A percentile compares a stretch with the other conserved stretches of the same genome.
These are phyloP conservation scores for Drosophila borealis DNA, from an alignment of 2,888 invertebrate species.

Conservation along the genomic window DNA sequence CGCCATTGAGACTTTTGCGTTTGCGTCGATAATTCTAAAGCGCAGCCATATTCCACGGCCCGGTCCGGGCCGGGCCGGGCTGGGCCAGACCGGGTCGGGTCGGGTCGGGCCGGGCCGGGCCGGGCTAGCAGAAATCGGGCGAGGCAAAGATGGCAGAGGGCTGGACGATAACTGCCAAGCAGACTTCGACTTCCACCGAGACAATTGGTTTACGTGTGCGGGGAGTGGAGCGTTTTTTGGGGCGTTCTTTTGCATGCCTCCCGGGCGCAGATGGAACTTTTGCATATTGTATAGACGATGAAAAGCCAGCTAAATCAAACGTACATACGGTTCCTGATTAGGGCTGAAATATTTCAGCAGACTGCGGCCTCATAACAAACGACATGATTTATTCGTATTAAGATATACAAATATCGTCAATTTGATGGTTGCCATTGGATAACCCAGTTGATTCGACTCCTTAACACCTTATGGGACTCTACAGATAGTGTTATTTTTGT, in stretches of 20 bases:
- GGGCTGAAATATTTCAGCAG: slow-evolving; percentile 25
- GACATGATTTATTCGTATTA: too few relatives aligned
- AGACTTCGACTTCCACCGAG: slow-evolving; percentile 20
- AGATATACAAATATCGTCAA: too few relatives aligned
- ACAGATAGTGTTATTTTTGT: too few relatives aligned
- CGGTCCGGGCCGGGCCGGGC: background rate
- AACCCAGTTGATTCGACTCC: too few relatives aligned
- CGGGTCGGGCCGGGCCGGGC: slow-evolving; percentile 1
- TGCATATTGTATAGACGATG: slow-evolving; percentile 6
- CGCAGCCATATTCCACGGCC: slow-evolving; percentile 61
- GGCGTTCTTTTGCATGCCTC: slow-evolving; percentile 41
- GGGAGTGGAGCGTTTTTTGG: slow-evolving; percentile 18
- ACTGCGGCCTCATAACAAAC: background rate
- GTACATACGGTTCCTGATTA: slow-evolving; percentile 37
- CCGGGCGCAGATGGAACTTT: slow-evolving; percentile 34
- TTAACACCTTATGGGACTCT: too few relatives aligned
- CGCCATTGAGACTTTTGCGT: slow-evolving; percentile 83
- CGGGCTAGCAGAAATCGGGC: background rate
- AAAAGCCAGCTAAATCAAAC: slow-evolving; percentile 7
- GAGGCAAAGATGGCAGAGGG: background rate
- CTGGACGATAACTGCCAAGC: slow-evolving; percentile 17
- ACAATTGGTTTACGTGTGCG: slow-evolving; percentile 40
- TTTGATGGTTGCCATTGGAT: slow-evolving; percentile 17
- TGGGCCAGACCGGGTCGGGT: slow-evolving; percentile 4
- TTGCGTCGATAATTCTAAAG: slow-evolving; percentile 78